Evolutionary conservation across 2,888 invertebrate species (phyloP).

Genomic region (Leucozona laternaria): DNA sequence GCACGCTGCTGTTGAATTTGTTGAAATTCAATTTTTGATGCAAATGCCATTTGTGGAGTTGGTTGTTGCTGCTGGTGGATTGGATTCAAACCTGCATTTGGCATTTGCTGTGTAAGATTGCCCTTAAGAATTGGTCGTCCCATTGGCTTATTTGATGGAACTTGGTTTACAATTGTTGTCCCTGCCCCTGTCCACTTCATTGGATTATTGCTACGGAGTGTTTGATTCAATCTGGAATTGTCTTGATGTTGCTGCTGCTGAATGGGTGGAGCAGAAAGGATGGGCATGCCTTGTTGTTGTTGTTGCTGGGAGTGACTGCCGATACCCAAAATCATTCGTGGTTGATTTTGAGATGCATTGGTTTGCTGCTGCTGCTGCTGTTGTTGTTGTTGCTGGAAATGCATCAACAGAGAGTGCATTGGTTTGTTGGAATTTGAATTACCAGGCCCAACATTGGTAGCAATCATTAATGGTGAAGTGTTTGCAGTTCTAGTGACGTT

Average conservation of each 20-base stretch:
- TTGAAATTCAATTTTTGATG: slow-evolving; percentile 80
- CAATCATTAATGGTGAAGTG: slow-evolving; percentile 77
- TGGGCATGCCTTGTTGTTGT: slow-evolving; percentile 57
- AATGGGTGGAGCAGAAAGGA: slow-evolving; percentile 21
- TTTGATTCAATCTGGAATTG: slow-evolving; percentile 73
- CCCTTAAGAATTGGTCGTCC: slow-evolving; percentile 83
- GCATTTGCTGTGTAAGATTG: slow-evolving; percentile 75
- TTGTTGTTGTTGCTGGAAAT: slow-evolving; percentile 71
- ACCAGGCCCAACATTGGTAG: slow-evolving; percentile 77
- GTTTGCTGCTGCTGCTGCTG: slow-evolving; percentile 77
- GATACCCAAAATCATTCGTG: slow-evolving; percentile 82
- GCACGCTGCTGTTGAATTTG: slow-evolving; percentile 79
- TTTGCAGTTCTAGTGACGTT: slow-evolving; percentile 54
- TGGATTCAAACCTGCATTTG: slow-evolving; percentile 41
- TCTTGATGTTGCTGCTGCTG: slow-evolving; percentile 76
- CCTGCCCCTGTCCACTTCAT: slow-evolving; percentile 74
- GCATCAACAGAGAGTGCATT: slow-evolving; percentile 72
- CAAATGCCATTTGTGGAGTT: slow-evolving; percentile 77
- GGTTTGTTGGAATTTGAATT: slow-evolving; percentile 74
- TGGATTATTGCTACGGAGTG: slow-evolving; percentile 74
- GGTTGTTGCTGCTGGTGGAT: slow-evolving; percentile 70
- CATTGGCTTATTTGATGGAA: slow-evolving; percentile 78
- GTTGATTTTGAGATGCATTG: slow-evolving; percentile 75
- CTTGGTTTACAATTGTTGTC: slow-evolving; percentile 56
- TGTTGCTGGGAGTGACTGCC: slow-evolving; percentile 77